phyloP scores from a whole-genome alignment of 2,797 vertebrate species.

The Acropternis orthonyx region DNA sequence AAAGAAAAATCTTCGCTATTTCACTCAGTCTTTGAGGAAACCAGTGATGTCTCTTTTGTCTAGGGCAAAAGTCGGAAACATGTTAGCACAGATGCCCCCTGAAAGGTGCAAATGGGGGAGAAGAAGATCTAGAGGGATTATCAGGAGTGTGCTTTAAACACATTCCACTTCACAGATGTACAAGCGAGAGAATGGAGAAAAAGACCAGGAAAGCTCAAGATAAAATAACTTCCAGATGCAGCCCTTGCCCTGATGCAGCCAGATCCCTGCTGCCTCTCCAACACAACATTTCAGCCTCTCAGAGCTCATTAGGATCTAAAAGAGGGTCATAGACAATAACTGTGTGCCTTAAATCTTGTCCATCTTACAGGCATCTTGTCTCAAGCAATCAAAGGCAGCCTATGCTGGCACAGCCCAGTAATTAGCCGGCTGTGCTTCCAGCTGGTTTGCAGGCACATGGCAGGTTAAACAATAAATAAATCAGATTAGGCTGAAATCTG shows the following conservation, averaged over 20 bases:
- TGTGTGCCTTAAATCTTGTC: slow-evolving; percentile 56
- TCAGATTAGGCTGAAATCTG: slow-evolving; percentile 60
- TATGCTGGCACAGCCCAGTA: slow-evolving; percentile 35
- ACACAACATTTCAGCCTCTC: slow-evolving; percentile 43
- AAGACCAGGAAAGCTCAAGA: not conserved
- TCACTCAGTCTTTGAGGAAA: not conserved
- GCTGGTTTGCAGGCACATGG: slow-evolving; percentile 67
- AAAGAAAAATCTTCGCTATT: not conserved
- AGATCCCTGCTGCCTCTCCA: slow-evolving; percentile 28
- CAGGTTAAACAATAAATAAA: slow-evolving; percentile 72
- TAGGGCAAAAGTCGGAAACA: not conserved
- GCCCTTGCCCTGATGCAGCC: slow-evolving; percentile 29
- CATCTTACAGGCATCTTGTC: slow-evolving; percentile 41
- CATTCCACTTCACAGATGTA: slow-evolving; percentile 35
- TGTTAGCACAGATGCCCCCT: not conserved
- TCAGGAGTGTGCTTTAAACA: slow-evolving; percentile 12
- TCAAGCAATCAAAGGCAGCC: slow-evolving; percentile 62
- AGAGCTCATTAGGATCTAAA: slow-evolving; percentile 45
- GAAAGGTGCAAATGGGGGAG: not conserved
- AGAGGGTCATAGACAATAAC: slow-evolving; percentile 48
- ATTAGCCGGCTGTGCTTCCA: slow-evolving; percentile 64
- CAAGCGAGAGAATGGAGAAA: not conserved
- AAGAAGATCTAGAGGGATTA: slow-evolving; percentile 9
- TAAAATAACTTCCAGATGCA: slow-evolving; percentile 65
- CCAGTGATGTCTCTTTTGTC: not conserved